Evolutionary conservation across 2,797 vertebrate genomes (phyloP), one percentile per base, ranked within the genome.

Genomic region (Eutrigla gurnardus): DNA sequence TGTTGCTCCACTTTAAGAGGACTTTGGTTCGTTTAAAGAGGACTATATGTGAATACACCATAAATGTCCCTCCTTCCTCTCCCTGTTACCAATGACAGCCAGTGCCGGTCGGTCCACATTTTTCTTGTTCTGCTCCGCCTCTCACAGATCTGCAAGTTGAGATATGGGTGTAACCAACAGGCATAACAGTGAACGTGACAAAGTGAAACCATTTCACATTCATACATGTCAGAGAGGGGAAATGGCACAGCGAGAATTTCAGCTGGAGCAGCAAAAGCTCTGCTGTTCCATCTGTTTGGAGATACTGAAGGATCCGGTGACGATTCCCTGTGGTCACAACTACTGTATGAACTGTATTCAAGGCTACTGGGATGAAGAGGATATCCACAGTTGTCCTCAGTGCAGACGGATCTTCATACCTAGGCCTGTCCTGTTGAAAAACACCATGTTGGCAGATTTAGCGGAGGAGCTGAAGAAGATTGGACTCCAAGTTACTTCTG

Each of bases 201-300:
- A 47, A 50, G 47, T 50, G 9, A 50, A 50, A 25, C n/a, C 25
- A 5, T 49, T 17, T n/a, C 5, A 12, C 12, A 0, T 14, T 35
- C 15, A 25, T 2, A 4, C 33, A 40, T 17, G 13, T 61, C 43
- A 33, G 35, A 43, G 39, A 25, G 5, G 5, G 18, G 17, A 36
- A 53, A 45, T 36, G 49, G 12, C 12, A 3, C 69, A 70, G 47
- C 17, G 0, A 42, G 49, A 17, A 71, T 10, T 62, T 36, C 17
- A 45, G 3, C 10, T 50, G 60, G 45, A 58, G 2, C 0, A 35
- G 36, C 43, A 58, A 7, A 73, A 15, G 55, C 10, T 65, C 53
- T 65, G 11, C 43, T 74, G 72, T 45, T 74, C 43, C 0, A 52
- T 60, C 46, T 73, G 71, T 59, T 3, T 66, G 37, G 54, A 74